Base-by-base conservation (phyloP, 2,113 vertebrate genomes). In the Solenodon paradoxus region DNA sequence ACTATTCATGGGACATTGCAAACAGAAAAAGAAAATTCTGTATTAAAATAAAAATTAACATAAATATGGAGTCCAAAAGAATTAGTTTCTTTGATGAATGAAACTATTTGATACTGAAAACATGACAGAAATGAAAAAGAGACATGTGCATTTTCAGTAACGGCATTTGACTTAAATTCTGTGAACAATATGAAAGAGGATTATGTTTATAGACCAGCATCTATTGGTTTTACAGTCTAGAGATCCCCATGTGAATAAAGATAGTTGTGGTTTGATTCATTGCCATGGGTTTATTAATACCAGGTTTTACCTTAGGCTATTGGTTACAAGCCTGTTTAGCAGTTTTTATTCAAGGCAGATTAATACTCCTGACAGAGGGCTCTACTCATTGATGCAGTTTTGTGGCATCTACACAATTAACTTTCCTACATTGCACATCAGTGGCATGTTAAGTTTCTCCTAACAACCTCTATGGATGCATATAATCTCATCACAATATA, bases 401-500 rank as follows among this genome's bases (percentile, higher is more conserved):
- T 98, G 96, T 95, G 97, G 97, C 96, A 97, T 92, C 97, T 97
- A 98, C 96, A 97, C 92, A 95, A 98, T 98, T 98, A 98, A 98
- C 96, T 98, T 96, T 97, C 97, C 97, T 97, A 98, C 97, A 98
- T 2, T 98, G 98, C 97, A 98, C 98, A 98, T 98, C 96, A 97
- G 97, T 95, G 96, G 95, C 94, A 97, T 97, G 98, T 97, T 98
- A 98, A 97, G 97, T 95, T 98, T 98, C 97, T 98, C 97, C 94
- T 98, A 98, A 98, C 98, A 98, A 98, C 96, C 80, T 98, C 84
- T 97, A 96, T 49, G 85, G 82, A 96, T 96, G 95, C 95, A 97
- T 96, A 97, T 97, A 98, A 98, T 97, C 98, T 98, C 97, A 98
- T 97, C 96, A 97, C 96, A 97, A 94, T 97, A 98, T 97, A 98